Evolutionary conservation across 2,113 vertebrate species (phyloP), one percentile per base, ranked within the genome.

Genomic region (Ageneiosus marmoratus): DNA sequence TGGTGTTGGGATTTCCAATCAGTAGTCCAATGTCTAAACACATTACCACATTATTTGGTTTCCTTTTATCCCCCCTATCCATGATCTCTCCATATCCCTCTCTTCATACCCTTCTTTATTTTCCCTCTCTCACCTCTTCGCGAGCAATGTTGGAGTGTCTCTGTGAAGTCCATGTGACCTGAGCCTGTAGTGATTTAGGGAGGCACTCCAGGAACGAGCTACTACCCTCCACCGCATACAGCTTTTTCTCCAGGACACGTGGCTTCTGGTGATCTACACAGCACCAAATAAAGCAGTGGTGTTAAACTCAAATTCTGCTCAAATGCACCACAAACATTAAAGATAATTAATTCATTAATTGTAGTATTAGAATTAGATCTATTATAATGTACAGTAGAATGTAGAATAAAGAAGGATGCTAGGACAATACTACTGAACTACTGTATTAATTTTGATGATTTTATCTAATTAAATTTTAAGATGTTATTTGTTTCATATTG

Each of bases 161-260:
- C 91, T 98, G 97, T 89, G 95, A 96, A 0, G 94, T 97, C 98
- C 98, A 99, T 51, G 96, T 91, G 63, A 98, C 90, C 0, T 32
- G 93, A 41, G 98, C 97, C 89, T 96, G 96, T 56, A 99, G 93
- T 16, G 98, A 99, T 87, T 96, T 97, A n/a, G 98, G 96, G 58
- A 98, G 88, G 32, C 98, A 99, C 87, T 99, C 98, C 84, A 99
- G 90, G 91, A 99, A 98, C 12, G 94, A 89, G 3, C 96, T 98
- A 90, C 96, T 98, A 37, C 96, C 95, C 86, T 99, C 98, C 32
- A 99, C 97, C 0, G 95, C 98, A 0, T 96, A 97, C 50, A 98
- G 91, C 86, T 94, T 96, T 89, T 89, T 95, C 92, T 98, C 97
- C 62, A 92, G 90, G 73, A 97, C 90, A 0, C 88, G 92, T 27